A percentile compares a stretch with the other conserved stretches of the same genome.
These are phyloP conservation scores for Acholoe squamosa DNA, from an alignment of 2,888 invertebrate species.

Conservation along the genomic window DNA sequence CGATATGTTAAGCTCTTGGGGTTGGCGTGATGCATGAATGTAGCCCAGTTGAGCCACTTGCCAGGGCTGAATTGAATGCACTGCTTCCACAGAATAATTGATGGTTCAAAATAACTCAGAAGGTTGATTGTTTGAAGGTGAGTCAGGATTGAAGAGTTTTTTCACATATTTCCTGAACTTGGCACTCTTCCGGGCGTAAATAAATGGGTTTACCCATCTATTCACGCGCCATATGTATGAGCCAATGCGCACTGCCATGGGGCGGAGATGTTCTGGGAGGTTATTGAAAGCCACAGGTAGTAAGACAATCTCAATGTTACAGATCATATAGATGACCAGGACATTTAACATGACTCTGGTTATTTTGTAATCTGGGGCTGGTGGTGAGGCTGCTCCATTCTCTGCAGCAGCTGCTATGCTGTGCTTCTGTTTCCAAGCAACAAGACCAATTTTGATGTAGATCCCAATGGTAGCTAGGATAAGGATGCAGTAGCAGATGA, in stretches of 20 bases:
- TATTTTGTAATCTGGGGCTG: not conserved
- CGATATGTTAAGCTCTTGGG: too few species aligned
- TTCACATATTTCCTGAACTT: not conserved
- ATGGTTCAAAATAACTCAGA: too few species aligned
- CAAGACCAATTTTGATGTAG: not conserved
- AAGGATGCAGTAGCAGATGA: not conserved
- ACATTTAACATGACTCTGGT: not conserved
- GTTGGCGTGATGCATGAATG: too few species aligned
- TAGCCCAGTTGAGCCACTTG: too few species aligned
- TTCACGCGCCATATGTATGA: not conserved
- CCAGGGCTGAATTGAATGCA: too few species aligned
- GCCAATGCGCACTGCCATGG: too few species aligned
- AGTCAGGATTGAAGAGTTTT: too few species aligned
- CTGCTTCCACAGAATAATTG: too few species aligned
- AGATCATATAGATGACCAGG: not conserved
- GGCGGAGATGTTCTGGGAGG: too few species aligned
- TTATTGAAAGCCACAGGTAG: not conserved
- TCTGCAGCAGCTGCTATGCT: not conserved
- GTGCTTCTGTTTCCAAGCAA: not conserved
- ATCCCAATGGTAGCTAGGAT: not conserved
- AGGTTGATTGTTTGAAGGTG: too few species aligned
- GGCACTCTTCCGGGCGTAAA: conserved; percentile 9
- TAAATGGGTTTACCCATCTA: not conserved
- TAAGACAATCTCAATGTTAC: not conserved
- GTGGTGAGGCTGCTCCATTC: not conserved